These are phyloP conservation scores for Callopanchax toddi DNA, from an alignment of 2,113 vertebrate genomes.

Conservation along the genomic window DNA sequence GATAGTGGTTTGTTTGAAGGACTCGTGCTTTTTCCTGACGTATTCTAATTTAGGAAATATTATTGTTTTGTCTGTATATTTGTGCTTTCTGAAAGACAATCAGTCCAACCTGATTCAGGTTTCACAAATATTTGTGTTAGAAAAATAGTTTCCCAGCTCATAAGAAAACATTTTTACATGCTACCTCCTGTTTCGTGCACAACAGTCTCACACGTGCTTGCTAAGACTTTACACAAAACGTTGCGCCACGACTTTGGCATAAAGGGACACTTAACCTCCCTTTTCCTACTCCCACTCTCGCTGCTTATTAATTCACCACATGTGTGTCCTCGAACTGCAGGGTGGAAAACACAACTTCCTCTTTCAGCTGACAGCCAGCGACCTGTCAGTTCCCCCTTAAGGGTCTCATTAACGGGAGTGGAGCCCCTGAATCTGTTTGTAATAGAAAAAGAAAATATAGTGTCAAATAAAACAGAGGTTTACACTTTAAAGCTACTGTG, in stretches of 20 bases:
- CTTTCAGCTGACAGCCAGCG: conserved; percentile 24
- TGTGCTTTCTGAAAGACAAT: no score
- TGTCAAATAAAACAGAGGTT: conserved; percentile 6
- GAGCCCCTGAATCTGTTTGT: conserved; percentile 23
- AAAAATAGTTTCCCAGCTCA: conserved; percentile 1
- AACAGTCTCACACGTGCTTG: conserved; percentile 25
- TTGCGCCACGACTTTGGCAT: conserved; percentile 27
- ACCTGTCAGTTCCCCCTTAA: background rate
- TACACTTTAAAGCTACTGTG: no score
- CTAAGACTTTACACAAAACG: conserved; percentile 42
- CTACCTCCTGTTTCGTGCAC: conserved; percentile 23
- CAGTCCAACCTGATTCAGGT: background rate
- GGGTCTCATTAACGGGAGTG: conserved; percentile 19
- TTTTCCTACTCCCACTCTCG: conserved; percentile 47
- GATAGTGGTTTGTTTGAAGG: background rate
- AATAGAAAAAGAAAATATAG: background rate
- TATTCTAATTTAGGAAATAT: no score
- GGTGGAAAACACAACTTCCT: conserved; percentile 34
- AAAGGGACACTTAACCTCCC: conserved; percentile 24
- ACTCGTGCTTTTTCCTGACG: no score
- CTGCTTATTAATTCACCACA: conserved; percentile 51
- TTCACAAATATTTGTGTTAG: background rate
- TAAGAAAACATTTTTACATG: conserved; percentile 34
- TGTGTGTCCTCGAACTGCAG: conserved; percentile 25
- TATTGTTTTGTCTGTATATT: background rate